phyloP scores from a whole-genome alignment of 2,888 invertebrate genomes.

The Drosophila subsilvestris region DNA sequence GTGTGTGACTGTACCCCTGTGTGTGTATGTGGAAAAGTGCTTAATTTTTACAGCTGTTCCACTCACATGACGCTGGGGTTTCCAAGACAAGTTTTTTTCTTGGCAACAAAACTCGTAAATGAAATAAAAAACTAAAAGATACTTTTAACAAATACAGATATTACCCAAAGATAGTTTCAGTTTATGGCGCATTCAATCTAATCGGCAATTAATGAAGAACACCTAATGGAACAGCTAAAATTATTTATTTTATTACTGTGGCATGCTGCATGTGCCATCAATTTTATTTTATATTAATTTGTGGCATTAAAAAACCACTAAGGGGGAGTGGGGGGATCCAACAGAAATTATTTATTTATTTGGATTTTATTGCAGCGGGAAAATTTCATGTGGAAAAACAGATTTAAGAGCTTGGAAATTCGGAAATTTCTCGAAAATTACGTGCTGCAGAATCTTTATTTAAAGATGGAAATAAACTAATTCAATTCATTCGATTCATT shows the following conservation, averaged over 20 bases:
- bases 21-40: slow-evolving; percentile 5
- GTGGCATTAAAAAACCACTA: background rate
- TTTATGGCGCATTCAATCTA: slow-evolving; percentile 8
- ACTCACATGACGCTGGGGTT: too few species aligned
- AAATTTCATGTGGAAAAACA: background rate
- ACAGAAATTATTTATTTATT: background rate
- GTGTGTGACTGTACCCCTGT: background rate
- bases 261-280: background rate
- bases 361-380: too few species aligned
- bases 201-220: slow-evolving; percentile 17
- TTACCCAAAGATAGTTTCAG: slow-evolving; percentile 12
- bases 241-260: background rate
- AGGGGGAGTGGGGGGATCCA: background rate
- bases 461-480: too few species aligned
- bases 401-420: background rate
- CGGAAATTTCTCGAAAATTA: too few species aligned
- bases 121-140: slow-evolving; percentile 5
- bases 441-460: too few species aligned
- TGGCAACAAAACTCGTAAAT: background rate
- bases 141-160: slow-evolving; percentile 10
- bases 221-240: slow-evolving; percentile 13
- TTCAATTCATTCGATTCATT: too few species aligned
- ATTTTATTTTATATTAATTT: background rate
- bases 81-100: slow-evolving; percentile 24
- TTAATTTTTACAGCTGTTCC: slow-evolving; percentile 16